Conservation (phyloP, 2,113 vertebrate genomes). For the Chlamydotis undulata region DNA sequence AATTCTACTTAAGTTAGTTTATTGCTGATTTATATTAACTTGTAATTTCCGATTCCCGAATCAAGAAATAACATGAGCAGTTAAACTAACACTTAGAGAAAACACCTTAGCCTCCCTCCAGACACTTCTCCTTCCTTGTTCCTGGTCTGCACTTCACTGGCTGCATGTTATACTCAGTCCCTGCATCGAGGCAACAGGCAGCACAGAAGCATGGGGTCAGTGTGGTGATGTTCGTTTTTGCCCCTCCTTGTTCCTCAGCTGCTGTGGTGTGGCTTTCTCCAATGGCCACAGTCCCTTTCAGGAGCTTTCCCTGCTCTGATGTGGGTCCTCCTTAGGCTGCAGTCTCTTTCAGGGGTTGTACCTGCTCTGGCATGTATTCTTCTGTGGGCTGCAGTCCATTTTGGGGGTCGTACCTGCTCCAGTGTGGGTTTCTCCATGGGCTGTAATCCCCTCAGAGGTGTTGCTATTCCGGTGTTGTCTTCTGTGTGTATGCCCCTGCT, state of each 20-base stretch:
- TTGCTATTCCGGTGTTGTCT: neutral
- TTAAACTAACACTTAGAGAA: neutral
- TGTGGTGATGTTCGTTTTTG: neutral
- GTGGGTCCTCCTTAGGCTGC: neutral
- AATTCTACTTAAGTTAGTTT: neutral
- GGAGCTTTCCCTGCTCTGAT: fast-evolving
- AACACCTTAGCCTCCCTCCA: neutral
- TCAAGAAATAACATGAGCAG: neutral
- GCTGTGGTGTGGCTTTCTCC: neutral
- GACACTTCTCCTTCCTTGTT: neutral
- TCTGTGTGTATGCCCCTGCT: neutral
- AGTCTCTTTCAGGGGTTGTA: neutral
- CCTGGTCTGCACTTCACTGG: neutral
- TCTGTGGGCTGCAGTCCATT: neutral
- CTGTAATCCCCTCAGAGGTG: neutral
- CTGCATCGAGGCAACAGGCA: neutral
- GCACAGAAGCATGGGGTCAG: fast-evolving
- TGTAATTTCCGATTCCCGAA: neutral
- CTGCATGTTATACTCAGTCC: fast-evolving
- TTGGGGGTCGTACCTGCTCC: neutral
- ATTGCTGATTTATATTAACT: neutral
- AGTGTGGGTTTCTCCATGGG: neutral
- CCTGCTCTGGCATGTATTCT: neutral
- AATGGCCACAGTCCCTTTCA: neutral
- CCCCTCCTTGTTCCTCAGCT: neutral